Percentiles rank a stretch among this genome's conserved stretches.
These are phyloP conservation scores for Setipinna tenuifilis DNA, from an alignment of 2,797 vertebrate genomes.

Conservation along the genomic window DNA sequence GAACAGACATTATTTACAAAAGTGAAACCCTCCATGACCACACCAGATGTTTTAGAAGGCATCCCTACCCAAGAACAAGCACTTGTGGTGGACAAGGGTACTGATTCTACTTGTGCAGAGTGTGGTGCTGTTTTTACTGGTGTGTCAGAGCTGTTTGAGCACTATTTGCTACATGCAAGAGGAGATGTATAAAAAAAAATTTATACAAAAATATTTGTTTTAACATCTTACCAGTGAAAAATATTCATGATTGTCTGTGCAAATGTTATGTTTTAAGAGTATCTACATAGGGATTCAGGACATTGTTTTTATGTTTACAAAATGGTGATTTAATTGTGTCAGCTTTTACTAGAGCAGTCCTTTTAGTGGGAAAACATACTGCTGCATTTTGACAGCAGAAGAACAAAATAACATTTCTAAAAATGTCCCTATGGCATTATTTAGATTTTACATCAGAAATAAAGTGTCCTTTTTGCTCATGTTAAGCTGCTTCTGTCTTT, in stretches of 20 bases:
- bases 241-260: neutral
- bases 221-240: neutral
- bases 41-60: neutral
- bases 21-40: constrained; percentile 24
- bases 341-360: neutral
- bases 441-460: neutral
- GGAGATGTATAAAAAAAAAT: constrained; percentile 68
- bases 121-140: constrained; percentile 66
- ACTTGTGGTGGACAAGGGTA: constrained; percentile 26
- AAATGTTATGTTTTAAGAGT: neutral
- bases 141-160: constrained; percentile 74
- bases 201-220: too few species aligned
- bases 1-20: constrained; percentile 1
- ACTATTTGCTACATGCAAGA: constrained; percentile 80
- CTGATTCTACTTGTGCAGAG: constrained; percentile 67
- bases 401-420: neutral
- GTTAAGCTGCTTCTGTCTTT: neutral
- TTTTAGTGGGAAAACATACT: neutral
- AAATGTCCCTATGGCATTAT: neutral
- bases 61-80: neutral
- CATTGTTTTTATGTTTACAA: constrained; percentile 18
- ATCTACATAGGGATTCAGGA: neutral
- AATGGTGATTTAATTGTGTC: neutral
- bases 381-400: neutral
- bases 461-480: constrained; percentile 5